phyloP scores from a whole-genome alignment of 1,140 invertebrate species.

The Thaumetopoea pityocampa region DNA sequence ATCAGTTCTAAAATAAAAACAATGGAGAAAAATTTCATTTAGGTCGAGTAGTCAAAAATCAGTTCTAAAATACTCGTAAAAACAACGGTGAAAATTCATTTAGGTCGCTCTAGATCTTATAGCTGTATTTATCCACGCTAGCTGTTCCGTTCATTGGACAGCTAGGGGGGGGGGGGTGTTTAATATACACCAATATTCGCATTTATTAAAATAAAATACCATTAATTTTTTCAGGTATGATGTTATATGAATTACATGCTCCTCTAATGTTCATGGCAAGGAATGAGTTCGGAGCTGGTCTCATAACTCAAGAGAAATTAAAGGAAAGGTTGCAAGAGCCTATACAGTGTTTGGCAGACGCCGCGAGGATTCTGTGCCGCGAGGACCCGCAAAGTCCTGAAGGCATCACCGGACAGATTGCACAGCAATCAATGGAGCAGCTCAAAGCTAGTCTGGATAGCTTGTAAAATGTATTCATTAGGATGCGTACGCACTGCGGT shows the following conservation, averaged over 20 bases:
- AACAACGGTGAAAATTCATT: no score
- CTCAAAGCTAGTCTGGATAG: slow-evolving; percentile 79
- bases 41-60: no score
- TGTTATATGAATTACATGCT: slow-evolving; percentile 86
- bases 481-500: no score
- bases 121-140: no score
- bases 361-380: slow-evolving; percentile 79
- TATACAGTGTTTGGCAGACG: slow-evolving; percentile 76
- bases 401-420: slow-evolving; percentile 81
- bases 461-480: slow-evolving; percentile 29
- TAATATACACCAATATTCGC: background rate
- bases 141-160: no score
- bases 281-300: slow-evolving; percentile 77
- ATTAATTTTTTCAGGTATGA: slow-evolving; percentile 76
- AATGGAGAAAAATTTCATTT: no score
- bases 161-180: no score
- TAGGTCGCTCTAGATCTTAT: no score
- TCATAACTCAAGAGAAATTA: slow-evolving; percentile 78
- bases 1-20: no score
- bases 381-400: slow-evolving; percentile 83
- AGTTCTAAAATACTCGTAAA: no score
- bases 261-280: slow-evolving; percentile 83
- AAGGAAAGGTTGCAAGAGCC: slow-evolving; percentile 81
- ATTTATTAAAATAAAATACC: background rate
- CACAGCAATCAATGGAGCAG: slow-evolving; percentile 78